Base-by-base conservation (phyloP, 2,113 vertebrate species). In the Macquaria ambigua region DNA sequence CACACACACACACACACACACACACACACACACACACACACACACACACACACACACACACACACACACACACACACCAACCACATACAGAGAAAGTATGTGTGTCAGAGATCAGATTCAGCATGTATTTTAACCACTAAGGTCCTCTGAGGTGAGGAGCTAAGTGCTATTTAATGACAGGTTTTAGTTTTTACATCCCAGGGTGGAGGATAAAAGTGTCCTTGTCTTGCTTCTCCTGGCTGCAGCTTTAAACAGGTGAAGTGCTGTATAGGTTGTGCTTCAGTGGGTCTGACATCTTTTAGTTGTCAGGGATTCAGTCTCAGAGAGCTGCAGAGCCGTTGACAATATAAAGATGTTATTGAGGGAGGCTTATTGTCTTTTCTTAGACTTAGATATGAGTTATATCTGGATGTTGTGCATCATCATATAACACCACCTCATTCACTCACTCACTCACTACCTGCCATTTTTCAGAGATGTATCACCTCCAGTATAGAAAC, bases 241-340 rank as follows among this genome's bases (percentile, higher is more conserved):
- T 59, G 71, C 71, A 61, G 64, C 79, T 82, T 64, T 75, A 39
- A 79, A 71, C 56, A 48, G 58, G 14, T 53, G 7, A 69, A 43
- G 66, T 68, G 78, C 34, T 82, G 61, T 68, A 50, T 0, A 55
- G 61, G 85, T 71, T 80, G 53, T 46, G 85, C 75, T 76, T 87
- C 85, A 87, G 64, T 62, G 77, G 71, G 15, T 76, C 74, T 61
- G 58, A 80, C 67, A 39, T 72, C 28, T 79, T 81, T 66, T 7
- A 68, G 43, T 75, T 67, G 81, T 72, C 50, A 85, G 48, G 15
- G 41, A 67, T 46, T 74, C 41, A 62, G 52, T 41, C 53, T 71
- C 39, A 9, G 52, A 82, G 78, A 21, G 52, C 52, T 21, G 18
- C 0, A 21, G 52, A 12, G 37, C 14, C 37, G 52, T 41, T 39